phyloP scores from a whole-genome alignment of 1,140 invertebrate genomes.

The Cydia fagiglandana region DNA sequence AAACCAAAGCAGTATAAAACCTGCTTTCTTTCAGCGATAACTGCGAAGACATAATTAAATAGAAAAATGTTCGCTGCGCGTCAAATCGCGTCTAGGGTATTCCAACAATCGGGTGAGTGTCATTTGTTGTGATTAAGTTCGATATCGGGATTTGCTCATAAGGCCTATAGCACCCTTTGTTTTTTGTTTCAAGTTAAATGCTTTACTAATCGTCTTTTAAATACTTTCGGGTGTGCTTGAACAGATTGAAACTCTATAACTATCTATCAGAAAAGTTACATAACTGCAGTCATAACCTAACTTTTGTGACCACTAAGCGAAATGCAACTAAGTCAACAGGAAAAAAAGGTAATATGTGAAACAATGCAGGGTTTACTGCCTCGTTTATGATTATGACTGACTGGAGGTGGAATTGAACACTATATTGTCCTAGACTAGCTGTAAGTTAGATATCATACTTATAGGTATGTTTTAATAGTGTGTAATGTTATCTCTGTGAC shows the following conservation, averaged over 20 bases:
- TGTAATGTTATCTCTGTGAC: too few relatives aligned
- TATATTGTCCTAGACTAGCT: background rate
- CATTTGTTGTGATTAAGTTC: slow-evolving; percentile 23
- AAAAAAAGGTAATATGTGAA: background rate
- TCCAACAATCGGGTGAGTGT: slow-evolving; percentile 51
- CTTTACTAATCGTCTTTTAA: background rate
- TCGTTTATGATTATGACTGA: background rate
- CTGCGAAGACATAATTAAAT: background rate
- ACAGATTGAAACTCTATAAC: background rate
- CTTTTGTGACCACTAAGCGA: background rate
- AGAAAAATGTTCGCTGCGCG: slow-evolving; percentile 55
- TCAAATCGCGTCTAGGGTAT: slow-evolving; percentile 50
- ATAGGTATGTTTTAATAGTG: too few relatives aligned
- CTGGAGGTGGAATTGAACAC: background rate
- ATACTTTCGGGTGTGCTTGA: background rate
- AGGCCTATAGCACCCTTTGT: background rate
- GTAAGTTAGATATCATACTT: background rate
- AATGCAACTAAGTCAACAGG: slow-evolving; percentile 18
- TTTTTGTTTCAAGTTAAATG: background rate
- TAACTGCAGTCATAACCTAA: slow-evolving; percentile 26
- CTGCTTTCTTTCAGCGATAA: slow-evolving; percentile 16
- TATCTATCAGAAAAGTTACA: background rate
- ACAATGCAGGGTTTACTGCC: background rate
- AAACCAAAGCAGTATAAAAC: background rate
- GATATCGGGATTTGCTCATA: slow-evolving; percentile 6